Percentiles rank a stretch among this genome's conserved stretches.
Evolutionary conservation across 1,140 invertebrate genomes (phyloP).

Genomic region (Megathymus violae): DNA sequence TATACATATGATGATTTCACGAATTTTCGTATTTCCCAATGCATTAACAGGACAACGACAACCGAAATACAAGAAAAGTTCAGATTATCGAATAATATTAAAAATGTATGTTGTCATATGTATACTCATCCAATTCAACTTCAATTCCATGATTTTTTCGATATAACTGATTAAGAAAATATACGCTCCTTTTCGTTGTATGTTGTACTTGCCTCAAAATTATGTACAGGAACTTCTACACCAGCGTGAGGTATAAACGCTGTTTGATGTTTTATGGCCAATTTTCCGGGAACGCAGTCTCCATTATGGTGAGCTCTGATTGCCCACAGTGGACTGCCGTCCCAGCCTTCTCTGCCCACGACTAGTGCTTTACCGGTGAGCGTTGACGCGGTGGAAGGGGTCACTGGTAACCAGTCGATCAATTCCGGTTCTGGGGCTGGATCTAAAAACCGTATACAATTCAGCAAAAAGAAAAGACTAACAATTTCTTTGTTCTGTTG

Average conservation of each 20-base stretch:
- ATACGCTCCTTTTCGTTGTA: no score
- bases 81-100: no score
- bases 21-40: no score
- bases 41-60: no score
- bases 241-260: constrained; percentile 67
- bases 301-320: constrained; percentile 69
- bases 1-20: no score
- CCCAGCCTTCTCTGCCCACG: constrained; percentile 69
- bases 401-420: constrained; percentile 62
- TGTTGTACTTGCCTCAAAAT: constrained; percentile 68
- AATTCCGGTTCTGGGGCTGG: constrained; percentile 40
- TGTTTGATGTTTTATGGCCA: constrained; percentile 59
- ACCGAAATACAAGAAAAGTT: no score
- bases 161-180: no score
- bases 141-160: no score
- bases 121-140: no score
- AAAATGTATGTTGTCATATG: no score
- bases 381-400: constrained; percentile 40
- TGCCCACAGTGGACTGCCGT: constrained; percentile 69
- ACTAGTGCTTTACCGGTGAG: constrained; percentile 54
- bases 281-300: constrained; percentile 66
- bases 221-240: constrained; percentile 68
- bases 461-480: no score
- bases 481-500: no score
- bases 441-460: constrained; percentile 26